Percentiles rank a stretch among this genome's conserved stretches.
Conservation (phyloP, 2,888 invertebrate genomes). For the Mayetiola destructor region DNA sequence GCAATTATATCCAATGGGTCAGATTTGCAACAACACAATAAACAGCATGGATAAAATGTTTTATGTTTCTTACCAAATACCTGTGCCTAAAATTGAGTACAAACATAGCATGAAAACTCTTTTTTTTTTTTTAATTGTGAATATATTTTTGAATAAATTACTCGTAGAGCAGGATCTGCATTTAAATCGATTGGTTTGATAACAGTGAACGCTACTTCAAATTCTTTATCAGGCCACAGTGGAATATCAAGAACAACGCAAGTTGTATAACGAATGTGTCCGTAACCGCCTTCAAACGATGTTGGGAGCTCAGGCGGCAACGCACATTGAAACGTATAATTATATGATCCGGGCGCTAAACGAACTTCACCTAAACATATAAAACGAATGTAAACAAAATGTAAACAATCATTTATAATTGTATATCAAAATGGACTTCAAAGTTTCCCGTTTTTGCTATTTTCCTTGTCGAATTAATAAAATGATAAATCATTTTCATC, state of each 20-base stretch:
- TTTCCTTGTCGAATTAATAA: neutral
- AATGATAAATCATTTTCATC: neutral
- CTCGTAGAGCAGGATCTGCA: constrained; percentile 51
- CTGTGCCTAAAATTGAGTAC: neutral
- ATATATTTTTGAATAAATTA: constrained; percentile 29
- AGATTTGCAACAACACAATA: neutral
- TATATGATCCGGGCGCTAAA: constrained; percentile 45
- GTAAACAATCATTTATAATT: neutral
- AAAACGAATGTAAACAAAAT: neutral
- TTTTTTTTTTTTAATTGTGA: too few relatives aligned
- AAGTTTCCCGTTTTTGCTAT: too few relatives aligned
- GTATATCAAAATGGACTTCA: too few relatives aligned
- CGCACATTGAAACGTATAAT: constrained; percentile 64
- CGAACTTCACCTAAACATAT: constrained; percentile 4
- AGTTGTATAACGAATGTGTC: constrained; percentile 42
- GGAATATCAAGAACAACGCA: constrained; percentile 44
- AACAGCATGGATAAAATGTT: neutral
- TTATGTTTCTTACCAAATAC: neutral
- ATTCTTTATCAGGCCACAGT: constrained; percentile 55
- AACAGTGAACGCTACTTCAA: constrained; percentile 65
- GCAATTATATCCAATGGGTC: neutral
- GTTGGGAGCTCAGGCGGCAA: constrained; percentile 49
- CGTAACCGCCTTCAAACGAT: constrained; percentile 37
- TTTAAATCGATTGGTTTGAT: constrained; percentile 69
- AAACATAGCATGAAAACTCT: too few relatives aligned